These are phyloP conservation scores for Torymus aiolomorphi DNA, from an alignment of 2,888 invertebrate genomes.

Conservation along the genomic window DNA sequence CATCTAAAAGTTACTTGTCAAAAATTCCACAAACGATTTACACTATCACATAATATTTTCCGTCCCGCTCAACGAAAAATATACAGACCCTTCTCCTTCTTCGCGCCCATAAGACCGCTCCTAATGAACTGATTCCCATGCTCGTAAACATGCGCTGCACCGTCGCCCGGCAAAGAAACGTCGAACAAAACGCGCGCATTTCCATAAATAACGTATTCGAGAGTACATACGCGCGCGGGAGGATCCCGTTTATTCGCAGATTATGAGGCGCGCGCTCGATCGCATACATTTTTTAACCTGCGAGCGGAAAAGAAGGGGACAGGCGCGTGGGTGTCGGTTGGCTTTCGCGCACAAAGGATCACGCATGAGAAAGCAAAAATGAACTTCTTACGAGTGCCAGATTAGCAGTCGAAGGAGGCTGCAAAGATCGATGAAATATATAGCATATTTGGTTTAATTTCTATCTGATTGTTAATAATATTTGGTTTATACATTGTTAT, in stretches of 20 bases:
- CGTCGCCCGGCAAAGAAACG: neutral
- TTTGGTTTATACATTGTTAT: too few species aligned
- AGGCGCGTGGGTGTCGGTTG: too few species aligned
- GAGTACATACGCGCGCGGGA: neutral
- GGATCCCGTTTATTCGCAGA: slow-evolving; percentile 45
- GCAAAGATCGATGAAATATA: too few species aligned
- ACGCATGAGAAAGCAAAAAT: neutral
- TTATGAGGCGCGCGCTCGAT: slow-evolving; percentile 7
- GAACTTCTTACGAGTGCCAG: neutral
- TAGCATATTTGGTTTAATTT: too few species aligned
- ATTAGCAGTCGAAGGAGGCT: too few species aligned
- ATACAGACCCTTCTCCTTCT: too few species aligned
- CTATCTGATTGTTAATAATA: too few species aligned
- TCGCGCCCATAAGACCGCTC: neutral
- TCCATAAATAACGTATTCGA: slow-evolving; percentile 49
- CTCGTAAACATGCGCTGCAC: slow-evolving; percentile 27
- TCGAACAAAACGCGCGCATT: slow-evolving; percentile 45
- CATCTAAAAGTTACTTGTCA: too few species aligned
- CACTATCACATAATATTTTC: too few species aligned
- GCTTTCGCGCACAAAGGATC: neutral
- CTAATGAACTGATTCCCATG: slow-evolving; percentile 46
- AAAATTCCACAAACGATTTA: too few species aligned
- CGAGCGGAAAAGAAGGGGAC: neutral
- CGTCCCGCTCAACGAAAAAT: too few species aligned
- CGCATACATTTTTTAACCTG: slow-evolving; percentile 44